Evolutionary conservation across 2,888 invertebrate species (phyloP).

Genomic region (Trichogramma dendrolimi): DNA sequence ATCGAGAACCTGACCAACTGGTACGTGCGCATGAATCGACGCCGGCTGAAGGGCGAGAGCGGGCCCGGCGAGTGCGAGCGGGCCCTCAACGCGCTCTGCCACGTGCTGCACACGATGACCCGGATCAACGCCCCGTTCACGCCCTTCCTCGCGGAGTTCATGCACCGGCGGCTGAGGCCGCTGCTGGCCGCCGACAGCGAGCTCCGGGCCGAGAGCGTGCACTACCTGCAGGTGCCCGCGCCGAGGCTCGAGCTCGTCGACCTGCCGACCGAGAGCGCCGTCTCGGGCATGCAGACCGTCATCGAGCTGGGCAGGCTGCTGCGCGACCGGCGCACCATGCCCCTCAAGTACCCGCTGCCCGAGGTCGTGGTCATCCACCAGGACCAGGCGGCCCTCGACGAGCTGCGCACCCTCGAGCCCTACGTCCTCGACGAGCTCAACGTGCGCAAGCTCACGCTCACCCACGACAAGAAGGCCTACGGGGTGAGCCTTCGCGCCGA

Average conservation of each 20-base stretch:
- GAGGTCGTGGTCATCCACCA: conserved; percentile 94
- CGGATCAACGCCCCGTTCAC: conserved; percentile 96
- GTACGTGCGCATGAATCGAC: conserved; percentile 97
- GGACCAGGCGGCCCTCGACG: conserved; percentile 70
- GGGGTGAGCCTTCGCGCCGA: conserved; percentile 88
- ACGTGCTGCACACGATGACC: conserved; percentile 82
- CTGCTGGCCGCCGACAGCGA: conserved; percentile 56
- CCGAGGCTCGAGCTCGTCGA: conserved; percentile 71
- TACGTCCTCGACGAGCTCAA: conserved; percentile 93
- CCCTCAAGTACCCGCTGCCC: conserved; percentile 92
- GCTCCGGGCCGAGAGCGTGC: conserved; percentile 68
- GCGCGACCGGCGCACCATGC: conserved; percentile 88
- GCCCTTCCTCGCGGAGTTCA: conserved; percentile 91
- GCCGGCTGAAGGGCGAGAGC: conserved; percentile 87
- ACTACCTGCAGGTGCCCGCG: conserved; percentile 85
- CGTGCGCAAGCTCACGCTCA: conserved; percentile 76
- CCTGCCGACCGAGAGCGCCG: conserved; percentile 80
- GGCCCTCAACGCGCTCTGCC: conserved; percentile 83
- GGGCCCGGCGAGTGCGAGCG: conserved; percentile 75
- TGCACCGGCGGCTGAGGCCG: conserved; percentile 83
- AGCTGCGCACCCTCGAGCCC: conserved; percentile 72
- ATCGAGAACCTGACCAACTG: conserved; percentile 98
- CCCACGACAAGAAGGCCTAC: conserved; percentile 87
- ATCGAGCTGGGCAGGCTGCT: conserved; percentile 91
- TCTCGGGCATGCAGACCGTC: conserved; percentile 88